Percentiles rank a stretch among this genome's conserved stretches.
Evolutionary conservation across 2,888 invertebrate species (phyloP).

Genomic region (Myathropa florea): DNA sequence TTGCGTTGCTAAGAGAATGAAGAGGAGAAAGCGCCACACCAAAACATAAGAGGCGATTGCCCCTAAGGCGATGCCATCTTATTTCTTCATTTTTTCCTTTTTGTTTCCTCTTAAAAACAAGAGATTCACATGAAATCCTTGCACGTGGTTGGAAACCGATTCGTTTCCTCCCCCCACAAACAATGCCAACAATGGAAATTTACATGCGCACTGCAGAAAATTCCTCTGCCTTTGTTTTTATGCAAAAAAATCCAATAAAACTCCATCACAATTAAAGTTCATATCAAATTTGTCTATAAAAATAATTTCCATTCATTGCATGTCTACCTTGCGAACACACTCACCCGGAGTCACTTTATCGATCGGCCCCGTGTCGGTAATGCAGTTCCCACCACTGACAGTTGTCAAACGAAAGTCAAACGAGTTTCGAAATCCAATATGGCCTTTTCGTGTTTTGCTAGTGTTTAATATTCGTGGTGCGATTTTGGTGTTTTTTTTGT

Average conservation of each 20-base stretch:
- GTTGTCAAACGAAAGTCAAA: slow-evolving; percentile 21
- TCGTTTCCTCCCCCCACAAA: slow-evolving; percentile 35
- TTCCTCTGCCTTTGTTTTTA: no score
- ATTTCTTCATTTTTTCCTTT: background rate
- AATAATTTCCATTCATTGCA: background rate
- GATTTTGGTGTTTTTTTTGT: slow-evolving; percentile 16
- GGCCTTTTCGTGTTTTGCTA: slow-evolving; percentile 46
- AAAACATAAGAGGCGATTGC: slow-evolving; percentile 52
- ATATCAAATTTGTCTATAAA: background rate
- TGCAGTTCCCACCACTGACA: background rate
- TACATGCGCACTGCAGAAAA: slow-evolving; percentile 41
- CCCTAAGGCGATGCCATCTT: slow-evolving; percentile 55
- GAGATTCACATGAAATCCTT: slow-evolving; percentile 12
- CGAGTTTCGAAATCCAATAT: slow-evolving; percentile 54
- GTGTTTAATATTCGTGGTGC: background rate
- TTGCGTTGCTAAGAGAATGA: background rate
- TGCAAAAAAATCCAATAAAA: background rate
- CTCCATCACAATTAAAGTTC: background rate
- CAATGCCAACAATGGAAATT: slow-evolving; percentile 16
- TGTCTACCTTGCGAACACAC: slow-evolving; percentile 23
- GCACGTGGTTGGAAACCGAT: slow-evolving; percentile 56
- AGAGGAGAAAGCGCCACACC: slow-evolving; percentile 14
- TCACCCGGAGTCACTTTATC: background rate
- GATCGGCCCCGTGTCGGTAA: slow-evolving; percentile 17
- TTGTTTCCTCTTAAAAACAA: background rate